phyloP scores from a whole-genome alignment of 2,888 invertebrate species.

The Synanthedon formicaeformis region DNA sequence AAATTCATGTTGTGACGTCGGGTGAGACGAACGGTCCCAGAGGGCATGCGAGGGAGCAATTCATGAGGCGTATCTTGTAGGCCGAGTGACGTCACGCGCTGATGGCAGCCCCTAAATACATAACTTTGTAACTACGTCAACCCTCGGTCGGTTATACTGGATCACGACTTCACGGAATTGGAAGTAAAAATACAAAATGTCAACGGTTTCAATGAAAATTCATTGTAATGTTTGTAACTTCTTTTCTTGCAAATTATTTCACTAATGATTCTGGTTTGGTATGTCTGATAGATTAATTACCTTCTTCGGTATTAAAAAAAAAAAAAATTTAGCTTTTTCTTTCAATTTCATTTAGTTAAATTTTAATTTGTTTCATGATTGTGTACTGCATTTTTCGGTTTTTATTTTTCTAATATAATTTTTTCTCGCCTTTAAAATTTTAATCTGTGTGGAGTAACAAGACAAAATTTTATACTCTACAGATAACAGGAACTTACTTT shows the following conservation, averaged over 20 bases:
- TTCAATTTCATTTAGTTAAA: no score
- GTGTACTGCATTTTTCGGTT: no score
- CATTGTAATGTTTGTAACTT: no score
- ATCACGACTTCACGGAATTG: background rate
- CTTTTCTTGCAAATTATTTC: background rate
- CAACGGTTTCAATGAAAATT: no score
- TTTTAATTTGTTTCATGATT: no score
- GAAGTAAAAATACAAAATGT: background rate
- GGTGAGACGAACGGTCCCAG: conserved; percentile 24
- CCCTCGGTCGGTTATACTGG: conserved; percentile 4
- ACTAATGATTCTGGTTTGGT: no score
- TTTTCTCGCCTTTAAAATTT: background rate
- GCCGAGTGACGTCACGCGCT: conserved; percentile 17
- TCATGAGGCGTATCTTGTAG: conserved; percentile 23
- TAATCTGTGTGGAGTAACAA: background rate
- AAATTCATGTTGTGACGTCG: conserved; percentile 30
- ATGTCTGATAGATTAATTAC: no score
- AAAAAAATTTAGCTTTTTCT: no score
- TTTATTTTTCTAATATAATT: no score
- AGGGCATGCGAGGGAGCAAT: conserved; percentile 16
- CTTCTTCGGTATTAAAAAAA: no score
- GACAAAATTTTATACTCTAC: background rate
- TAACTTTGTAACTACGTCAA: background rate
- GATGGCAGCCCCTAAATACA: conserved; percentile 3
- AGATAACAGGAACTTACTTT: conserved; percentile 32